Evolutionary conservation across 2,113 vertebrate species (phyloP).

Genomic region (Cynocephalus volans): DNA sequence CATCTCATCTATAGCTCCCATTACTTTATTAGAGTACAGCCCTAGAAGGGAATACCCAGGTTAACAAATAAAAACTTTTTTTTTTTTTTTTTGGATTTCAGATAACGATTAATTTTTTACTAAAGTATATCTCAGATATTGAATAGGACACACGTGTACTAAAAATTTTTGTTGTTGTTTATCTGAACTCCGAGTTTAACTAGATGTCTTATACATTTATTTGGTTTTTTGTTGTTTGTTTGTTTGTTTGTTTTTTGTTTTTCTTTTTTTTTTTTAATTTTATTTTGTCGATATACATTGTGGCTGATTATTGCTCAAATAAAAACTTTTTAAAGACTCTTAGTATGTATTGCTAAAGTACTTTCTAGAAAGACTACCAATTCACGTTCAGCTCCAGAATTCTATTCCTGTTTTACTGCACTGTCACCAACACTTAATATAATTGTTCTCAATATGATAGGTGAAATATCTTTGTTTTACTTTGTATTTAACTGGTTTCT

Average conservation of each 20-base stretch:
- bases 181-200: constrained; percentile 42
- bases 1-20: neutral
- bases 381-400: neutral
- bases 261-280: too few species aligned
- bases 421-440: neutral
- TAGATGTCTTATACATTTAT: neutral
- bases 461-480: neutral
- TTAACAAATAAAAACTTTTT: constrained; percentile 3
- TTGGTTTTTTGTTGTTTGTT: too few species aligned
- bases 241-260: too few species aligned
- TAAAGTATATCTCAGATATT: neutral
- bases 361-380: neutral
- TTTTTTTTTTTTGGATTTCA: constrained; percentile 53
- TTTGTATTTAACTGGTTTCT: neutral
- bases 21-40: neutral
- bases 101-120: neutral
- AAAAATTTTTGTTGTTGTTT: neutral
- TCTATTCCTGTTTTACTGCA: neutral
- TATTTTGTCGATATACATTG: too few species aligned
- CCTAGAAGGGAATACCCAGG: neutral
- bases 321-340: neutral
- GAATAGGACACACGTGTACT: neutral
- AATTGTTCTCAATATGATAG: neutral
- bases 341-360: neutral
- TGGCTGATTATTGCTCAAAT: too few species aligned